A percentile compares a stretch with the other conserved stretches of the same genome.
Conservation (phyloP, 2,888 invertebrate species). For the Subacronicta megacephala region DNA sequence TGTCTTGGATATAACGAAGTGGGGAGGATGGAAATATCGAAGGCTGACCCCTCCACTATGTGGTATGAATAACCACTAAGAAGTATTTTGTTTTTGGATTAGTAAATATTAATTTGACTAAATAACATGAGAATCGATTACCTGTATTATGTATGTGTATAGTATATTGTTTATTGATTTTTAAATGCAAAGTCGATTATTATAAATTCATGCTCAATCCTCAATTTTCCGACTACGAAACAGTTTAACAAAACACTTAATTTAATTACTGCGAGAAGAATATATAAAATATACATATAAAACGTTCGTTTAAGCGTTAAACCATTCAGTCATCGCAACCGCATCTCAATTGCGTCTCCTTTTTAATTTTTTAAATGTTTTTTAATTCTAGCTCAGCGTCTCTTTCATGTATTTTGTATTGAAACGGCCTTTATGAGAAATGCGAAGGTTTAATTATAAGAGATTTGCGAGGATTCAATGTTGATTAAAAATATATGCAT, state of each 20-base stretch:
- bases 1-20: too few relatives aligned
- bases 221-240: constrained; percentile 34
- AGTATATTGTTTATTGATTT: too few relatives aligned
- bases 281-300: constrained; percentile 18
- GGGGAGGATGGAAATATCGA: too few relatives aligned
- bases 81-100: too few relatives aligned
- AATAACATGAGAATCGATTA: too few relatives aligned
- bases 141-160: too few relatives aligned
- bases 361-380: constrained; percentile 32
- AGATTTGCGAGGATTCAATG: constrained; percentile 23
- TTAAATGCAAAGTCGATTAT: too few relatives aligned
- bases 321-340: constrained; percentile 30
- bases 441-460: constrained; percentile 41
- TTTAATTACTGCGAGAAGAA: constrained; percentile 48
- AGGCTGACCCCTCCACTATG: too few relatives aligned
- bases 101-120: too few relatives aligned
- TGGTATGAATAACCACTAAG: too few relatives aligned
- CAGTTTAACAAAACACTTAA: constrained; percentile 55
- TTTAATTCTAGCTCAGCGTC: constrained; percentile 48
- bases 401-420: constrained; percentile 46
- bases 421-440: constrained; percentile 37
- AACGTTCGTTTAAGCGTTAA: constrained; percentile 46
- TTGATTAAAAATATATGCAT: constrained; percentile 16
- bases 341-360: constrained; percentile 47
- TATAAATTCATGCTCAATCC: too few relatives aligned